Conservation (phyloP, 2,797 vertebrate species). For the Garrulus glandarius region DNA sequence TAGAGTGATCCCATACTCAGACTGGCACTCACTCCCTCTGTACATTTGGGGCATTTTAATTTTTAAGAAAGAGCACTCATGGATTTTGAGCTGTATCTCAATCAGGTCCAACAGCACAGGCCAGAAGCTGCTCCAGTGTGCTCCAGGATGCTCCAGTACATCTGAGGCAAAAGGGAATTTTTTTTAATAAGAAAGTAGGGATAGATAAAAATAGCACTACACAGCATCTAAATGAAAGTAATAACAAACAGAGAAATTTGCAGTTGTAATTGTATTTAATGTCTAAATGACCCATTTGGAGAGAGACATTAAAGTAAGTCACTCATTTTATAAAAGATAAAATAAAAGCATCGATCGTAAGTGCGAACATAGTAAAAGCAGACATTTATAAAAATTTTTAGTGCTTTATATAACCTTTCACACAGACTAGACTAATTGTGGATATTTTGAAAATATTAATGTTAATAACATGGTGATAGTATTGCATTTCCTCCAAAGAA, state of each 20-base stretch:
- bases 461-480: not conserved
- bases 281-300: conserved; percentile 1
- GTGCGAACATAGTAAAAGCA: not conserved
- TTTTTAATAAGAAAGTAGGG: not conserved
- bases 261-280: not conserved
- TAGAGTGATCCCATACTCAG: not conserved
- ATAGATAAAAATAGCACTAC: not conserved
- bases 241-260: not conserved
- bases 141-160: not conserved
- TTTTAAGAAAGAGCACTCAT: not conserved
- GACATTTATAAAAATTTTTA: not conserved
- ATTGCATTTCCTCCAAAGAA: conserved; percentile 36
- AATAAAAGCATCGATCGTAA: not conserved
- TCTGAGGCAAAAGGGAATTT: not conserved
- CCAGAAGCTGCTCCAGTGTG: not conserved
- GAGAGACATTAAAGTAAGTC: not conserved
- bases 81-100: not conserved
- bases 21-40: not conserved
- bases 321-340: not conserved
- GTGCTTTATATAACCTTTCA: not conserved
- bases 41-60: not conserved
- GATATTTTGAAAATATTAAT: conserved; percentile 29
- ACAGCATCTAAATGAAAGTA: not conserved
- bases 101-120: not conserved
- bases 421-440: not conserved